phyloP scores from a whole-genome alignment of 2,113 vertebrate species.

The Brienomyrus brachyistius region DNA sequence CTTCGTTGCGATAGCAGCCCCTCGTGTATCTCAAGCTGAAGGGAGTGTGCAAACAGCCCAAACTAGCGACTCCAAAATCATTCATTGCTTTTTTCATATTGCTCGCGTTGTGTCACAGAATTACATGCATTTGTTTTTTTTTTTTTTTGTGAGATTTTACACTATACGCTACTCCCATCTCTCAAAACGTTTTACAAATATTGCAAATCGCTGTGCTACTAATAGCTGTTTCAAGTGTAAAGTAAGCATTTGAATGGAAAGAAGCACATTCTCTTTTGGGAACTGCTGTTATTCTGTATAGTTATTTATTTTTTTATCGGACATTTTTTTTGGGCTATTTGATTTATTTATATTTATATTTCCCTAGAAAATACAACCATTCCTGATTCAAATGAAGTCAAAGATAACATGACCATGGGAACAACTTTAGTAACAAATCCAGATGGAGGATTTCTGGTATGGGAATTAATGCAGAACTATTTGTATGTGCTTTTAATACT shows the following conservation, averaged over 20 bases:
- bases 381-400: conserved; percentile 82
- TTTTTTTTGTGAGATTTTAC: no score
- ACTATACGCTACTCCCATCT: no score
- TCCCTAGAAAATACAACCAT: conserved; percentile 71
- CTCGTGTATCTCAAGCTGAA: no score
- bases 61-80: no score
- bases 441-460: conserved; percentile 93
- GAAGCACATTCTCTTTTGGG: conserved; percentile 39
- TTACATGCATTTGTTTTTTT: no score
- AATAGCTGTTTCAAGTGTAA: neutral
- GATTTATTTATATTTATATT: conserved; percentile 46
- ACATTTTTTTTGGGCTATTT: conserved; percentile 34
- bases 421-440: conserved; percentile 89
- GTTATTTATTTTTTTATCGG: conserved; percentile 34
- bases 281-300: conserved; percentile 44
- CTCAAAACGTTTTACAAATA: no score
- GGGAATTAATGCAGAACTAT: conserved; percentile 29
- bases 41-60: no score
- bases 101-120: no score
- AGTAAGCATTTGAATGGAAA: neutral
- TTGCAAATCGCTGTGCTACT: neutral
- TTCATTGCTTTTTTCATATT: no score
- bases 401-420: conserved; percentile 98
- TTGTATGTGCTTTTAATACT: neutral
- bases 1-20: no score